phyloP scores from a whole-genome alignment of 2,113 vertebrate genomes.

The Xiphorhynchus elegans region DNA sequence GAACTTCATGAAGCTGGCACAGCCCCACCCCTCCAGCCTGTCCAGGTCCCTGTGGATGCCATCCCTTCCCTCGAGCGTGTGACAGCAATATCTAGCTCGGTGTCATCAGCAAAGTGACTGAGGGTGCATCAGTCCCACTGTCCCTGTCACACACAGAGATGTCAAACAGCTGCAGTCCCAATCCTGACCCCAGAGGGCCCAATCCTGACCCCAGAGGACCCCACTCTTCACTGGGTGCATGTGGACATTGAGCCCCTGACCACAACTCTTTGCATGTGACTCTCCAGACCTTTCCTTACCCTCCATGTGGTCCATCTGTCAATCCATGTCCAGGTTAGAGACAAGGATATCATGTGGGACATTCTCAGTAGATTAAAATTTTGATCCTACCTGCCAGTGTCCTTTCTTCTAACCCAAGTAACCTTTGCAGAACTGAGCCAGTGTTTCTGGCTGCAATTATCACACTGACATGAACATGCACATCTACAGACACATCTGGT shows the following conservation, averaged over 20 bases:
- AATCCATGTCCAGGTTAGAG: not conserved
- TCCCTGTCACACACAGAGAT: not conserved
- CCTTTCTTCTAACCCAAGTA: too few relatives aligned
- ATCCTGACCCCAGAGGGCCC: not conserved
- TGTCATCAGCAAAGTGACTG: not conserved
- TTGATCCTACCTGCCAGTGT: accelerated
- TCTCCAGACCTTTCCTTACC: not conserved
- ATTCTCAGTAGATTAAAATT: not conserved
- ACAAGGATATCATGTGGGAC: not conserved
- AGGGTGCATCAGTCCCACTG: not conserved
- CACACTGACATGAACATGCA: accelerated
- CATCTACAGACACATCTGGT: accelerated
- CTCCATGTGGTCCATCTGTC: not conserved
- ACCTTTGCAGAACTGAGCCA: accelerated
- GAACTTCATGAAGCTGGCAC: not conserved
- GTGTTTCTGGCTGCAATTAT: not conserved
- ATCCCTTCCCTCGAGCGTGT: not conserved
- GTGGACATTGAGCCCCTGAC: not conserved
- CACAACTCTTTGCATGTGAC: not conserved
- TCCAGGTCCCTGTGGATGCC: not conserved
- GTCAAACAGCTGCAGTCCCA: not conserved
- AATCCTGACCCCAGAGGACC: not conserved
- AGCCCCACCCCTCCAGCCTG: not conserved
- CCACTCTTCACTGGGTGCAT: not conserved
- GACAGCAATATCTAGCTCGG: not conserved